Conservation (phyloP, 2,888 invertebrate species). For the Oscheius sp. region DNA sequence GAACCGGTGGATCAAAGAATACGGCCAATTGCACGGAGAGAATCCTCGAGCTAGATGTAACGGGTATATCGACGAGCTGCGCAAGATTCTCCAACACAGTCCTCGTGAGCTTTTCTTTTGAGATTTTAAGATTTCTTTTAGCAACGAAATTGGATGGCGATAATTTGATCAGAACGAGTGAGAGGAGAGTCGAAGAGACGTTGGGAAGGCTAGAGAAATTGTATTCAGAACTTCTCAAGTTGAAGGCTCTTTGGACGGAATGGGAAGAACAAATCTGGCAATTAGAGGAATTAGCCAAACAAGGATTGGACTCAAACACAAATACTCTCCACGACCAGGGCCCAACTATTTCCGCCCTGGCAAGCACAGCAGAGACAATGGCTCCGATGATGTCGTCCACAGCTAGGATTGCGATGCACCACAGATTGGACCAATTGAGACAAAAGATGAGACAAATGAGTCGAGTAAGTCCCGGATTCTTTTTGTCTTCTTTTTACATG, state of each 20-base stretch:
- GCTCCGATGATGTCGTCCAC: constrained; percentile 52
- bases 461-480: constrained; percentile 38
- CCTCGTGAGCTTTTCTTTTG: constrained; percentile 15
- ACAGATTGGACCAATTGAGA: constrained; percentile 51
- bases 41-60: constrained; percentile 55
- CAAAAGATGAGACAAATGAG: constrained; percentile 42
- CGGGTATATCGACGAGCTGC: constrained; percentile 44
- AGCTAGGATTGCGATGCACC: constrained; percentile 52
- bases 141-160: constrained; percentile 49
- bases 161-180: constrained; percentile 31
- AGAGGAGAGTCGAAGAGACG: constrained; percentile 31
- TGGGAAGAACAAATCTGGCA: constrained; percentile 46
- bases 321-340: constrained; percentile 31
- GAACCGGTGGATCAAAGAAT: constrained; percentile 63
- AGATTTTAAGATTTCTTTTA: not conserved
- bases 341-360: constrained; percentile 21
- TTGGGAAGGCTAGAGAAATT: constrained; percentile 41
- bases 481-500: constrained; percentile 17
- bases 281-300: constrained; percentile 45
- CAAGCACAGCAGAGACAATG: constrained; percentile 49
- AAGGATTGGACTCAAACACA: constrained; percentile 28
- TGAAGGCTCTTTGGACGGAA: constrained; percentile 50
- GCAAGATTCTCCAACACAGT: constrained; percentile 25
- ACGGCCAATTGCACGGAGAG: constrained; percentile 55
- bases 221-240: constrained; percentile 35